A percentile compares a stretch with the other conserved stretches of the same genome.
phyloP scores from a whole-genome alignment of 1,140 invertebrate species.

The Rhopalosiphum maidis region DNA sequence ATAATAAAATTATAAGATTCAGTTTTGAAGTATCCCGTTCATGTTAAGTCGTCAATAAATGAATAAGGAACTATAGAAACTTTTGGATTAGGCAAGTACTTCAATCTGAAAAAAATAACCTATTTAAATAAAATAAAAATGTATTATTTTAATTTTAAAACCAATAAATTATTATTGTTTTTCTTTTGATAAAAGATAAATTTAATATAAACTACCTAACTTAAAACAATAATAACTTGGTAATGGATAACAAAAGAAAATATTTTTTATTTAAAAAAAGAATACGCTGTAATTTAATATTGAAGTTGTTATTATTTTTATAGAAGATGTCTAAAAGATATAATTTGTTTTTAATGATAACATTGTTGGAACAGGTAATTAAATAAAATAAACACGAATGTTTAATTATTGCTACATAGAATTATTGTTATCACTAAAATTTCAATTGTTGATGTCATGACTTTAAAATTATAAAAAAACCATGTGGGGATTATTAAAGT shows the following conservation, averaged over 20 bases:
- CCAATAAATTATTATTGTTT: background rate
- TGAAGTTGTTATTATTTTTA: background rate
- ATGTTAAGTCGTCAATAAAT: too few relatives aligned
- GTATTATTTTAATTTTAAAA: background rate
- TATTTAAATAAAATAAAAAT: background rate
- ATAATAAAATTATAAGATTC: too few relatives aligned
- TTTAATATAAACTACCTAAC: background rate
- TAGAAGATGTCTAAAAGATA: background rate
- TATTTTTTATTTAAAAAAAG: background rate
- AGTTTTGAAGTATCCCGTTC: too few relatives aligned
- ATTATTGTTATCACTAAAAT: background rate
- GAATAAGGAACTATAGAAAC: too few relatives aligned
- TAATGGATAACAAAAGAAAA: background rate
- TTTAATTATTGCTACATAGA: background rate
- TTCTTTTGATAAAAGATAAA: background rate
- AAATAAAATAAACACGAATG: background rate
- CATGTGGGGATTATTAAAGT: background rate
- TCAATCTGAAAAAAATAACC: too few relatives aligned
- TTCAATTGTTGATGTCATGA: background rate
- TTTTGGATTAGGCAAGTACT: too few relatives aligned
- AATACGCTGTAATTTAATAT: slow-evolving; percentile 1
- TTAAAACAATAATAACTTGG: background rate
- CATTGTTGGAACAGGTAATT: background rate
- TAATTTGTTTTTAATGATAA: background rate
- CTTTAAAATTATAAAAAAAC: background rate